Evolutionary conservation across 1,140 invertebrate species (phyloP).

Genomic region (Cherax quadricarinatus): DNA sequence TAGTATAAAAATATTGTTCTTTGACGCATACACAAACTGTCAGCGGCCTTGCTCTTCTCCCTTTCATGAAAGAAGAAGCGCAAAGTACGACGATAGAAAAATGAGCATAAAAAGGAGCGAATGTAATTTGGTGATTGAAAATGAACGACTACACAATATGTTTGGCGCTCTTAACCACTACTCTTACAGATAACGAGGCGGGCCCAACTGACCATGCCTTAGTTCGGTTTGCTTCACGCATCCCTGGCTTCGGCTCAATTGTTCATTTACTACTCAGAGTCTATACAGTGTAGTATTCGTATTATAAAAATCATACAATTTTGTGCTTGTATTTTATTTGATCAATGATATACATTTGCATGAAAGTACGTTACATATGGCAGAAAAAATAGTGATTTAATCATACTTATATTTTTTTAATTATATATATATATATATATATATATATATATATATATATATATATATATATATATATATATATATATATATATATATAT

Average conservation of each 20-base stretch:
- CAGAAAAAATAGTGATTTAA: too few species aligned
- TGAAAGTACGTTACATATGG: too few species aligned
- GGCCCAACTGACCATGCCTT: conserved; percentile 36
- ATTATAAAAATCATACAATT: background rate
- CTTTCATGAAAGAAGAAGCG: background rate
- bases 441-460: too few species aligned
- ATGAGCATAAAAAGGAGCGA: background rate
- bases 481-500: too few species aligned
- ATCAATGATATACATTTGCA: too few species aligned
- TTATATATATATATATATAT: too few species aligned
- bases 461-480: too few species aligned
- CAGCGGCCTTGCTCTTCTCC: background rate
- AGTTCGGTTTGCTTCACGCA: conserved; percentile 13
- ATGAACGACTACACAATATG: conserved; percentile 44
- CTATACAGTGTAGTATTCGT: background rate
- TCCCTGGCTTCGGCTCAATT: conserved; percentile 21
- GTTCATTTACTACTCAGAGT: background rate
- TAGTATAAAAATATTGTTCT: conserved; percentile 1
- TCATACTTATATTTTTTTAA: too few species aligned
- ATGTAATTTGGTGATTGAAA: conserved; percentile 45
- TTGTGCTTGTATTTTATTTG: background rate
- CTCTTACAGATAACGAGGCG: conserved; percentile 36
- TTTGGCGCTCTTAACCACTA: conserved; percentile 45
- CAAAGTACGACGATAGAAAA: background rate
- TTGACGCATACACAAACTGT: conserved; percentile 12